A percentile compares a stretch with the other conserved stretches of the same genome.
These are phyloP conservation scores for Engraulis encrasicolus DNA, from an alignment of 2,113 vertebrate genomes.

Conservation along the genomic window DNA sequence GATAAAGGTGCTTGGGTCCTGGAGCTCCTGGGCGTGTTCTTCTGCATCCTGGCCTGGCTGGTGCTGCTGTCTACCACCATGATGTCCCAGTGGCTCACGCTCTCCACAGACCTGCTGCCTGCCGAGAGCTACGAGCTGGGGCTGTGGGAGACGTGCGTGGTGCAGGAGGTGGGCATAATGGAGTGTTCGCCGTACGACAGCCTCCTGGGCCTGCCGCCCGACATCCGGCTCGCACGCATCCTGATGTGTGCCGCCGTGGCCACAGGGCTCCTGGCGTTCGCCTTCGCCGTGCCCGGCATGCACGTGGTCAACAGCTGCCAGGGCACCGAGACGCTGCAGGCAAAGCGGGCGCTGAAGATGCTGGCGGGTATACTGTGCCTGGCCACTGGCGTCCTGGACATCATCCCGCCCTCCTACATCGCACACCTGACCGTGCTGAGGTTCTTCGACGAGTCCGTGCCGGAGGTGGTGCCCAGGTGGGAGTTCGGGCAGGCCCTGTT, in stretches of 20 bases:
- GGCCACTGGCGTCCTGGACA: conserved; percentile 40
- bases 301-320: conserved; percentile 51
- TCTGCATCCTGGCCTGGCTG: conserved; percentile 52
- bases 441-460: conserved; percentile 52
- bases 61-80: conserved; percentile 53
- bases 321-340: conserved; percentile 36
- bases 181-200: conserved; percentile 52
- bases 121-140: conserved; percentile 59
- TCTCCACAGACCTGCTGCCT: conserved; percentile 53
- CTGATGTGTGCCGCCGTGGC: conserved; percentile 41
- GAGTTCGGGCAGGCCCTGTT: conserved; percentile 58
- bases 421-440: conserved; percentile 47
- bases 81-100: conserved; percentile 56
- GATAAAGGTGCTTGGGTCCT: conserved; percentile 35
- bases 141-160: conserved; percentile 57
- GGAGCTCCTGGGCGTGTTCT: conserved; percentile 38
- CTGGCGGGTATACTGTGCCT: conserved; percentile 48
- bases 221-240: conserved; percentile 53
- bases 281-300: conserved; percentile 49
- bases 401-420: conserved; percentile 55
- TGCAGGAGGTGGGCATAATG: conserved; percentile 48
- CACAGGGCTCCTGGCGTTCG: conserved; percentile 40
- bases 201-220: conserved; percentile 44
- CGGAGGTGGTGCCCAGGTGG: conserved; percentile 54
- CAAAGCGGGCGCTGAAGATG: conserved; percentile 47